Conservation (phyloP, 1,140 invertebrate species). For the Oncopeltus fasciatus region DNA sequence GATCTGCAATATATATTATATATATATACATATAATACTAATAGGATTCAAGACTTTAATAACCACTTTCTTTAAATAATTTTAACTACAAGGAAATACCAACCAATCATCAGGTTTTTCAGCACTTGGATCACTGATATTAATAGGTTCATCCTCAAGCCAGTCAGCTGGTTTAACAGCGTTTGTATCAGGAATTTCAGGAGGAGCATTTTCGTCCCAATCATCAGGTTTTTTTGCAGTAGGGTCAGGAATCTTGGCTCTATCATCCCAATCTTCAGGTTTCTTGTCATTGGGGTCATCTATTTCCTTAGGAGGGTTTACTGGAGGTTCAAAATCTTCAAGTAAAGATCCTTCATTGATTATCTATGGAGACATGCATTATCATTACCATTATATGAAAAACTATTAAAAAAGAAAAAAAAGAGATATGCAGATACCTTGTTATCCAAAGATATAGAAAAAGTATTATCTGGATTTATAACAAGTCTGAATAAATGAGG, state of each 20-base stretch:
- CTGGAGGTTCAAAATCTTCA: slow-evolving; percentile 79
- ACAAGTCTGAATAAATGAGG: slow-evolving; percentile 90
- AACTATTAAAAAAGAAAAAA: not conserved
- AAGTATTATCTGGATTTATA: slow-evolving; percentile 75
- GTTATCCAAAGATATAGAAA: slow-evolving; percentile 53
- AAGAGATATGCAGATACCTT: slow-evolving; percentile 32
- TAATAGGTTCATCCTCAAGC: slow-evolving; percentile 82
- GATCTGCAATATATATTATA: too few species aligned
- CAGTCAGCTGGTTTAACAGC: slow-evolving; percentile 83
- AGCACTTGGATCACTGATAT: slow-evolving; percentile 77
- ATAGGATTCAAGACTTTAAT: too few species aligned
- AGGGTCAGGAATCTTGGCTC: slow-evolving; percentile 87
- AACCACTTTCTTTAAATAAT: too few species aligned
- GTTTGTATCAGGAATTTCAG: slow-evolving; percentile 74
- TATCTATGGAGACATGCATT: slow-evolving; percentile 4
- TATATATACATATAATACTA: too few species aligned
- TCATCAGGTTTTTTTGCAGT: slow-evolving; percentile 78
- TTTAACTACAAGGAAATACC: slow-evolving; percentile 14
- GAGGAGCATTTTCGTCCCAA: slow-evolving; percentile 88
- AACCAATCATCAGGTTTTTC: slow-evolving; percentile 84
- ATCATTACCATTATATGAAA: not conserved
- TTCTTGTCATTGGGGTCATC: slow-evolving; percentile 84
- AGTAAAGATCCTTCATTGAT: slow-evolving; percentile 63
- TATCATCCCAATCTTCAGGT: slow-evolving; percentile 92
- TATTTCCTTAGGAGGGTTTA: slow-evolving; percentile 90